Evolutionary conservation across 2,888 invertebrate genomes (phyloP), one percentile per base, ranked within the genome.

Genomic region (Tetrapedia diversipes): DNA sequence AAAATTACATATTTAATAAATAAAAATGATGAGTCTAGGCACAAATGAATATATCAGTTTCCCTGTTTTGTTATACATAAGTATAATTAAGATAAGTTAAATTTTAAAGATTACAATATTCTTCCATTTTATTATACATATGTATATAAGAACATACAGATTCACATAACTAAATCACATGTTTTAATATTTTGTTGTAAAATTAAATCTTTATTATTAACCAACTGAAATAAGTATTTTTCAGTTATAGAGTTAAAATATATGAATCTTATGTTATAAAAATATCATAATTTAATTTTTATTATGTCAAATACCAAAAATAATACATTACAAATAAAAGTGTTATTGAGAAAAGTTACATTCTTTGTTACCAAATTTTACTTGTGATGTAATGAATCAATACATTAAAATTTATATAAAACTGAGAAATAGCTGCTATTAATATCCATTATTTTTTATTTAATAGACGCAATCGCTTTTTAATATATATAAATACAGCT

Each of bases 1-100:
- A 65, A 80, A 78, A 75, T 79, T 80, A 51, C 75, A 67, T 80
- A 71, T 79, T 79, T 75, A 80, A 75, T 71, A 68, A 78, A 78
- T 75, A 80, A 79, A 80, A 77, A 60, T 63, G 19, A 73, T 51
- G 39, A 77, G 77, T 79, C 72, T 73, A 79, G 68, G 65, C 69
- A 61, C 65, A 73, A 65, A 78, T 45, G 47, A 63, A 69, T 59
- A 59, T 11, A 45, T 68, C 51, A 56, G 77, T 68, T 41, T 69
- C 53, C 65, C 69, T 57, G 41, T 67, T 65, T 49, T 59, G 47
- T 1, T 70, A 56, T 29, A 37, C 49, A 16, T 51, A 71, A 29
- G 11, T 60, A 41, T 63, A 43, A 11, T 59, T 49, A 22, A 64
- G 32, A 45, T 14, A 37, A 43, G 27, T 8, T 16, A 56, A 53